phyloP scores from a whole-genome alignment of 1,140 invertebrate species.

The Sesamia nonagrioides region DNA sequence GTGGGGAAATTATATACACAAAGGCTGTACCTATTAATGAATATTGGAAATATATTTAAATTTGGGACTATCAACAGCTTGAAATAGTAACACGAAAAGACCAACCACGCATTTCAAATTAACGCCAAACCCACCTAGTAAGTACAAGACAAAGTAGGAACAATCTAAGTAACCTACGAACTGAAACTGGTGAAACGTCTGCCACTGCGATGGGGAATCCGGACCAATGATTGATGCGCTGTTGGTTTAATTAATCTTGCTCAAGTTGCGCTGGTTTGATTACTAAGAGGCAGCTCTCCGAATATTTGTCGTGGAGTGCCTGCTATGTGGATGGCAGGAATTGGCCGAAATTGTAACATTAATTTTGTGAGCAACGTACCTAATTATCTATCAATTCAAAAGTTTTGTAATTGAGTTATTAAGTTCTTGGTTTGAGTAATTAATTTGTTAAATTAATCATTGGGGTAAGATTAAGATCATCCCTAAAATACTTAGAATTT shows the following conservation, averaged over 20 bases:
- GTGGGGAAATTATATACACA: too few relatives aligned
- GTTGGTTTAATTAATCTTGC: conserved; percentile 75
- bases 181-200: conserved; percentile 53
- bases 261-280: conserved; percentile 65
- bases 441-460: conserved; percentile 19
- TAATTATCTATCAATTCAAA: conserved; percentile 29
- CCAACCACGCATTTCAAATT: neutral
- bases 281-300: conserved; percentile 53
- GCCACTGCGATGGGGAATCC: conserved; percentile 57
- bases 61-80: too few relatives aligned
- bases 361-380: conserved; percentile 1
- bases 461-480: neutral
- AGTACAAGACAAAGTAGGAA: conserved; percentile 35
- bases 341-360: conserved; percentile 13
- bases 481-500: neutral
- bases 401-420: conserved; percentile 38
- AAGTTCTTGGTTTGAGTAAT: conserved; percentile 12
- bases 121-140: neutral
- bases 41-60: too few relatives aligned
- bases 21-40: too few relatives aligned
- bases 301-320: conserved; percentile 53
- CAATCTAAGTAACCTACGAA: conserved; percentile 54
- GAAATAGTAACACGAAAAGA: too few relatives aligned
- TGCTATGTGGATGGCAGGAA: neutral
- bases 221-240: conserved; percentile 73